A percentile compares a stretch with the other conserved stretches of the same genome.
phyloP scores from a whole-genome alignment of 2,888 invertebrate species.

The Carpatolechia fugitivella region DNA sequence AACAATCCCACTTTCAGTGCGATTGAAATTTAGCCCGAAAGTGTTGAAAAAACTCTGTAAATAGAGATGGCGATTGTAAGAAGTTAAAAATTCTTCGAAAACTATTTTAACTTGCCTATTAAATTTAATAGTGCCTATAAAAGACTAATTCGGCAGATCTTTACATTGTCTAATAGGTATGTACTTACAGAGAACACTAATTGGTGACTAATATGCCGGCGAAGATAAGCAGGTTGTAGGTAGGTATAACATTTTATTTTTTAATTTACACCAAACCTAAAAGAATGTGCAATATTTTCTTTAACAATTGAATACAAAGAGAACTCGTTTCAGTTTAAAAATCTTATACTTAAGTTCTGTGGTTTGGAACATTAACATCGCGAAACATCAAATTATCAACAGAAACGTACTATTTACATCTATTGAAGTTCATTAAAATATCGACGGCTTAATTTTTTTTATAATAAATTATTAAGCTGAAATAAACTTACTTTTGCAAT shows the following conservation, averaged over 20 bases:
- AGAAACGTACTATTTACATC: conserved; percentile 70
- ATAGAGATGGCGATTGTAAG: conserved; percentile 52
- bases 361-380: conserved; percentile 68
- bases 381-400: conserved; percentile 70
- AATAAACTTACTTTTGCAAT: background rate
- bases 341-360: conserved; percentile 39
- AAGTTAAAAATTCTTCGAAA: conserved; percentile 61
- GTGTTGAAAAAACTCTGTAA: conserved; percentile 43
- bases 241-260: background rate
- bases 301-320: conserved; percentile 8
- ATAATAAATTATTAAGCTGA: conserved; percentile 7
- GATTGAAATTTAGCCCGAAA: conserved; percentile 44
- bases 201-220: conserved; percentile 41
- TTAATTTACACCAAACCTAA: conserved; percentile 6
- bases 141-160: conserved; percentile 73
- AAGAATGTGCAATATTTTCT: conserved; percentile 12
- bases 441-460: conserved; percentile 38
- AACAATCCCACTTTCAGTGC: conserved; percentile 38
- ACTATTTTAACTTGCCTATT: conserved; percentile 50
- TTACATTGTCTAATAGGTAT: conserved; percentile 46
- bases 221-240: conserved; percentile 22
- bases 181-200: conserved; percentile 64
- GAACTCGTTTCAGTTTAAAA: conserved; percentile 23
- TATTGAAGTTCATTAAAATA: conserved; percentile 54
- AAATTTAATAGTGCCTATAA: conserved; percentile 55